A percentile compares a stretch with the other conserved stretches of the same genome.
phyloP scores from a whole-genome alignment of 2,113 vertebrate species.

The Gymnobelideus leadbeateri region DNA sequence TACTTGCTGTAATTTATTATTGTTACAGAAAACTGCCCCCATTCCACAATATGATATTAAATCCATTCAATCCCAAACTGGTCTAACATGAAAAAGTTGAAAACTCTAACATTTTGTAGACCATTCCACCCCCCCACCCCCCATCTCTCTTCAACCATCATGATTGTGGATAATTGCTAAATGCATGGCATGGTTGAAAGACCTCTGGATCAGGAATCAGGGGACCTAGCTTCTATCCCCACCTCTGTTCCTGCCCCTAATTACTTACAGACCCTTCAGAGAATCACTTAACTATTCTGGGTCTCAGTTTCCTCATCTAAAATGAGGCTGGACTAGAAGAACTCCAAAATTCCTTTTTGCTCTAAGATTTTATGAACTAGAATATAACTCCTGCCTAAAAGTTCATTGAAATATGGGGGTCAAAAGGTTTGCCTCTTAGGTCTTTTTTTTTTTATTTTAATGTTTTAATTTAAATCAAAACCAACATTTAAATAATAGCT shows the following conservation, averaged over 20 bases:
- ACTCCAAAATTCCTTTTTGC: not conserved
- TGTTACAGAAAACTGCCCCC: not conserved
- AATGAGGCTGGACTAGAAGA: not conserved
- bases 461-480: constrained; percentile 39
- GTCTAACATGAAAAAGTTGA: not conserved
- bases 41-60: not conserved
- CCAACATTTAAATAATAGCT: constrained; percentile 31
- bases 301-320: not conserved
- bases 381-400: not conserved
- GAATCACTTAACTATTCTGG: not conserved
- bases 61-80: not conserved
- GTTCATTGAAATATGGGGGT: not conserved
- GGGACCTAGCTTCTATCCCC: not conserved
- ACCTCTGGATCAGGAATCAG: not conserved
- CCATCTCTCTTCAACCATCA: not conserved
- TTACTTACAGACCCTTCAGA: not conserved
- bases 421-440: constrained; percentile 2
- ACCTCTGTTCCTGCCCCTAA: not conserved
- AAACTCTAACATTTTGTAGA: not conserved
- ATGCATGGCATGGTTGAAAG: not conserved
- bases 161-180: not conserved
- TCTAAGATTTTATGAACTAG: constrained; percentile 24
- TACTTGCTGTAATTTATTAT: not conserved
- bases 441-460: not conserved
- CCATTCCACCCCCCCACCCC: too few relatives aligned